phyloP scores from a whole-genome alignment of 1,140 invertebrate species.

The Elysia chlorotica region DNA sequence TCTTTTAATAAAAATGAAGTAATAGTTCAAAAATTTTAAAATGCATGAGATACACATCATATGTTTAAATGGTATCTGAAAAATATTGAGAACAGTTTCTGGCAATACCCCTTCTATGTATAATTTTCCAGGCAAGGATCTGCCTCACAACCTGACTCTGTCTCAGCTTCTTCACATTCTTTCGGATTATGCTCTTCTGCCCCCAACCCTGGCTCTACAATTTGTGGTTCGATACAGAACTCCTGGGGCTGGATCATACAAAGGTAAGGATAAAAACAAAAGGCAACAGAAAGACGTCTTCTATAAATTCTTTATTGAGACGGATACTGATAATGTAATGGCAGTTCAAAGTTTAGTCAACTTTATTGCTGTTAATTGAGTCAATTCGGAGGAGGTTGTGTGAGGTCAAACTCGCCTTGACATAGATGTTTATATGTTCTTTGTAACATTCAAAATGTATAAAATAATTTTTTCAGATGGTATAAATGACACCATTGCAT shows the following conservation, averaged over 20 bases:
- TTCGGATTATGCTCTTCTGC: constrained; percentile 61
- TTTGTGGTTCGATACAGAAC: constrained; percentile 30
- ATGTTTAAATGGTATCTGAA: too few relatives aligned
- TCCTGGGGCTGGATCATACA: too few relatives aligned
- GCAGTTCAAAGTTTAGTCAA: too few relatives aligned
- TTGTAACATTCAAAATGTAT: background rate
- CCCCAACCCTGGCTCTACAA: constrained; percentile 64
- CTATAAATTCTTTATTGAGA: background rate
- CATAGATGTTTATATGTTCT: background rate
- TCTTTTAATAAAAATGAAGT: too few relatives aligned
- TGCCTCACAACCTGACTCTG: constrained; percentile 69
- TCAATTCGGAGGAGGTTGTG: too few relatives aligned
- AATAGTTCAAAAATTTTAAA: too few relatives aligned
- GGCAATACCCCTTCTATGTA: too few relatives aligned
- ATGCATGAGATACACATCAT: too few relatives aligned
- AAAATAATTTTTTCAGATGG: background rate
- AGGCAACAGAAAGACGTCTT: background rate
- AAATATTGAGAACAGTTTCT: too few relatives aligned
- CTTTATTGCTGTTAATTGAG: too few relatives aligned
- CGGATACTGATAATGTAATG: too few relatives aligned
- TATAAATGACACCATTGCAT: constrained; percentile 10
- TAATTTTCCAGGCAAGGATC: constrained; percentile 51
- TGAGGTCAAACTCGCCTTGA: background rate
- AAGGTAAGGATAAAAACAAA: background rate
- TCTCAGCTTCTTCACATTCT: constrained; percentile 69